These are phyloP conservation scores for Patiria miniata DNA, from an alignment of 35 echinoderm and acorn worm genomes.

Conservation along the genomic window DNA sequence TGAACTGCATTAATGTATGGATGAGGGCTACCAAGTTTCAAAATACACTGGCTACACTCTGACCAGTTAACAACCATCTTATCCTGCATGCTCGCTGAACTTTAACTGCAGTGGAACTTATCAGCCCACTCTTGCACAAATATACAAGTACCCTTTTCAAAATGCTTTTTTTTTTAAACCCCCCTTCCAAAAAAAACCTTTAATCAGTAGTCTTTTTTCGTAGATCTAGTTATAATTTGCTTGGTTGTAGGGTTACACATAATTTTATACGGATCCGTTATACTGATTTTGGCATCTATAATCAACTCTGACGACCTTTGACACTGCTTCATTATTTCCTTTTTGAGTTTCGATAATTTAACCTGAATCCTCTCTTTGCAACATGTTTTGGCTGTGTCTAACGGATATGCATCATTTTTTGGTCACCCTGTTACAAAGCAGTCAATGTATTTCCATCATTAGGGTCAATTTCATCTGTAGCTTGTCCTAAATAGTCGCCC, in stretches of 20 bases:
- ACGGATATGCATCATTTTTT: conserved; percentile 55
- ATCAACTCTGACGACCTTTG: background rate
- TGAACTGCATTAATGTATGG: background rate
- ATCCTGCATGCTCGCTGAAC: background rate
- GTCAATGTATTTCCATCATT: conserved; percentile 44
- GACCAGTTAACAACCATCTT: background rate
- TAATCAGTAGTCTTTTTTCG: conserved; percentile 29
- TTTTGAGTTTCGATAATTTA: background rate
- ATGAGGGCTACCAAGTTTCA: background rate
- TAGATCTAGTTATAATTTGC: background rate
- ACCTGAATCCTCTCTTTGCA: background rate
- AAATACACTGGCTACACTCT: background rate
- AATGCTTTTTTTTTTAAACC: too few relatives aligned
- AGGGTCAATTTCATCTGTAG: conserved; percentile 38
- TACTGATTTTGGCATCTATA: background rate
- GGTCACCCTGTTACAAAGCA: conserved; percentile 26
- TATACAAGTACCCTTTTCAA: too few relatives aligned
- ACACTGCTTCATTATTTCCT: background rate
- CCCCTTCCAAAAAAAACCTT: too few relatives aligned
- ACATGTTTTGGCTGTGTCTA: background rate
- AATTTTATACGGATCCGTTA: conserved; percentile 18
- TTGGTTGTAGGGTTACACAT: background rate
- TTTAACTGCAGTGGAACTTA: background rate
- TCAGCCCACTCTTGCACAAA: too few relatives aligned
- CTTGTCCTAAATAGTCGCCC: conserved; percentile 44